Percentiles rank a stretch among this genome's conserved stretches.
Conservation (phyloP, 1,140 invertebrate species). For the Phymastichus coffea region DNA sequence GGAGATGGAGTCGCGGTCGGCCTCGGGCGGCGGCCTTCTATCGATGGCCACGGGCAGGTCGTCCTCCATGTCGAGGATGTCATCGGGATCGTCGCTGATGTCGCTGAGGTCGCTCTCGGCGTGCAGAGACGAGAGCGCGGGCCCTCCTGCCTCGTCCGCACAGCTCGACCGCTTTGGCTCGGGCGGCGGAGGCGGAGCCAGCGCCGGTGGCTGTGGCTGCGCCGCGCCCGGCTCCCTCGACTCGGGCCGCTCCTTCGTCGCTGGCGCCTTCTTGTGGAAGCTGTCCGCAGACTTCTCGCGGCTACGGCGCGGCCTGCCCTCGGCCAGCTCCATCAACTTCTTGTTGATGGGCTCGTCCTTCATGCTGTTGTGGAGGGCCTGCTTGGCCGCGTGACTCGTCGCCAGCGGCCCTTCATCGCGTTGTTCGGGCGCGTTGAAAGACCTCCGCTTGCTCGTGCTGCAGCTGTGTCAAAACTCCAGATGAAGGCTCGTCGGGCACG, state of each 20-base stretch:
- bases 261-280: conserved; percentile 41
- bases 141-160: conserved; percentile 56
- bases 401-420: conserved; percentile 46
- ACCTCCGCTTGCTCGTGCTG: conserved; percentile 47
- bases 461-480: no score
- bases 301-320: conserved; percentile 46
- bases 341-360: conserved; percentile 56
- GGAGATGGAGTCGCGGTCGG: conserved; percentile 31
- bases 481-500: neutral
- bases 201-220: conserved; percentile 58
- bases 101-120: conserved; percentile 77
- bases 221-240: conserved; percentile 52
- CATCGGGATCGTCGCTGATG: conserved; percentile 84
- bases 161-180: conserved; percentile 59
- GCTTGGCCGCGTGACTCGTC: conserved; percentile 48
- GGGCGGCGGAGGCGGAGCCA: conserved; percentile 33
- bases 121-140: conserved; percentile 60
- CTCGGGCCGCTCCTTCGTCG: conserved; percentile 46
- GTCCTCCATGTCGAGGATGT: conserved; percentile 78
- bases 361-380: conserved; percentile 51
- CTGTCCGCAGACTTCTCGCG: conserved; percentile 51
- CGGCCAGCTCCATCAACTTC: conserved; percentile 54
- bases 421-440: conserved; percentile 45
- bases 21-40: conserved; percentile 26
- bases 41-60: conserved; percentile 43